phyloP scores from a whole-genome alignment of 1,140 invertebrate species.

The Drosophila seguyi region DNA sequence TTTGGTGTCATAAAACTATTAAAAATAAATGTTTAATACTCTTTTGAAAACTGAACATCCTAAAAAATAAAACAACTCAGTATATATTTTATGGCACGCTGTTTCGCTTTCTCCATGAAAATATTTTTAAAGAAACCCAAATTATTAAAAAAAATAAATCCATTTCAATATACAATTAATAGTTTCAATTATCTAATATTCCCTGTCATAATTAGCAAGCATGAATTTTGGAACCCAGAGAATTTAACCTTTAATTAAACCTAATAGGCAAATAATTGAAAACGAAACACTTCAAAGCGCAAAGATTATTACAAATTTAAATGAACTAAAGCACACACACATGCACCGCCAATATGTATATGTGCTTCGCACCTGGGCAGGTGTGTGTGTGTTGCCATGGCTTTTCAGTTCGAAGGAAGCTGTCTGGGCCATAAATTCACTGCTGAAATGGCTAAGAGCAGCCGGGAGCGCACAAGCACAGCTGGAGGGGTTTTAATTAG shows the following conservation, averaged over 20 bases:
- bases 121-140: not conserved
- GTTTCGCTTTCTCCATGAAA: not conserved
- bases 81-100: too few relatives aligned
- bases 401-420: constrained; percentile 22
- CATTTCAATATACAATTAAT: not conserved
- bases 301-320: constrained; percentile 40
- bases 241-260: constrained; percentile 27
- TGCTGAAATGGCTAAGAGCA: constrained; percentile 36
- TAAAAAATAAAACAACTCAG: too few relatives aligned
- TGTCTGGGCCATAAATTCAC: constrained; percentile 56
- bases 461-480: constrained; percentile 23
- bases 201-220: not conserved
- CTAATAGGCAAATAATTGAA: constrained; percentile 50
- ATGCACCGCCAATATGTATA: not conserved
- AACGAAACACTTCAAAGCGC: constrained; percentile 43
- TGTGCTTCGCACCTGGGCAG: constrained; percentile 5
- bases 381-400: constrained; percentile 15
- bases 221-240: not conserved
- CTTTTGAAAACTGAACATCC: too few relatives aligned
- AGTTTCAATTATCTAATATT: not conserved
- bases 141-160: not conserved
- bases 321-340: constrained; percentile 12
- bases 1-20: too few relatives aligned
- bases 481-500: constrained; percentile 71
- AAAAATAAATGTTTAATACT: too few relatives aligned